phyloP scores from a whole-genome alignment of 2,797 vertebrate species.

The Austrolebias charrua region DNA sequence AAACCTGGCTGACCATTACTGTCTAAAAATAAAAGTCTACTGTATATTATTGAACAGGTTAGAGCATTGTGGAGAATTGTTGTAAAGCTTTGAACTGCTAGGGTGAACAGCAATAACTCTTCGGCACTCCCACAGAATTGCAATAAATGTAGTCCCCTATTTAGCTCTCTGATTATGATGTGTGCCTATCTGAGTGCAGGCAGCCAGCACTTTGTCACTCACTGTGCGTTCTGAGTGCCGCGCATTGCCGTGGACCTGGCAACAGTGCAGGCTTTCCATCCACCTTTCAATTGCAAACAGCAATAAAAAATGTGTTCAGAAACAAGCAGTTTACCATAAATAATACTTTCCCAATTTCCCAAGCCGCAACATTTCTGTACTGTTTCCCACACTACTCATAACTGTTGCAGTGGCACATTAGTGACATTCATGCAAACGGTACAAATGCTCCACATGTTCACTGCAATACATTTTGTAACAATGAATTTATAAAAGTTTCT shows the following conservation, averaged over 20 bases:
- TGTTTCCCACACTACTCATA: constrained; percentile 17
- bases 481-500: constrained; percentile 43
- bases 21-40: constrained; percentile 57
- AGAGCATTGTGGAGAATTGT: constrained; percentile 18
- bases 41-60: constrained; percentile 48
- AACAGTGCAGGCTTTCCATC: constrained; percentile 35
- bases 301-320: constrained; percentile 25
- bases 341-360: constrained; percentile 21
- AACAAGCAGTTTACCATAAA: constrained; percentile 6
- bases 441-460: constrained; percentile 20
- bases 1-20: constrained; percentile 31
- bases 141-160: constrained; percentile 59
- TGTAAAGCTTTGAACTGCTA: constrained; percentile 25
- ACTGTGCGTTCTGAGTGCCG: constrained; percentile 35
- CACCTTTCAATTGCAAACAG: constrained; percentile 30
- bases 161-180: constrained; percentile 73
- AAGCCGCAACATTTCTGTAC: constrained; percentile 7
- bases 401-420: constrained; percentile 9
- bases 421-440: constrained; percentile 15
- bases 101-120: constrained; percentile 43
- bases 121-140: constrained; percentile 49
- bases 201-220: constrained; percentile 68
- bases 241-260: constrained; percentile 46
- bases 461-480: constrained; percentile 59
- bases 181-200: constrained; percentile 62